phyloP scores from a whole-genome alignment of 1,140 invertebrate genomes.

The Frieseomelitta varia region DNA sequence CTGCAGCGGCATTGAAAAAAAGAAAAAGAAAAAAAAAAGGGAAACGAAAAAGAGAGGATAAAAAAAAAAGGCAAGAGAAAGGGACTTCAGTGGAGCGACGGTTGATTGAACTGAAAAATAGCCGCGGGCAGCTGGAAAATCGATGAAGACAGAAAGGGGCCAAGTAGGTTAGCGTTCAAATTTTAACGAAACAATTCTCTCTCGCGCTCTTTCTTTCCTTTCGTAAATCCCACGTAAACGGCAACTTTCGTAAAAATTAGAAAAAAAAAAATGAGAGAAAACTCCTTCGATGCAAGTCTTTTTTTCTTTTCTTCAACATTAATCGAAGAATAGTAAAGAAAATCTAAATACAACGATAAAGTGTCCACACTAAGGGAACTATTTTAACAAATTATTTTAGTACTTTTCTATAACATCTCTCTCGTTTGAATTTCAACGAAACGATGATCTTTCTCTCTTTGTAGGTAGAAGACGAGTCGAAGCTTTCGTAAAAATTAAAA shows the following conservation, averaged over 20 bases:
- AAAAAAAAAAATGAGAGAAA: background rate
- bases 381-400: background rate
- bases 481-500: background rate
- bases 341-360: too few relatives aligned
- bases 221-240: background rate
- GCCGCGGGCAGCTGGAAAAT: background rate
- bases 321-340: background rate
- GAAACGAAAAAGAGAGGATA: background rate
- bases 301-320: background rate
- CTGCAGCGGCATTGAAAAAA: background rate
- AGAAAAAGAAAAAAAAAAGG: background rate
- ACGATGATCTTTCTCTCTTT: too few relatives aligned
- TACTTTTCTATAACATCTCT: too few relatives aligned
- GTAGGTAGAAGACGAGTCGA: background rate
- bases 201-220: background rate
- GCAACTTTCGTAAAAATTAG: background rate
- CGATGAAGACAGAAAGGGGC: background rate
- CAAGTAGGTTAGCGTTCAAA: background rate
- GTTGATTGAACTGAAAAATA: conserved; percentile 14
- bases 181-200: too few relatives aligned
- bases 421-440: too few relatives aligned
- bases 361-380: too few relatives aligned
- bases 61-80: background rate
- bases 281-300: background rate
- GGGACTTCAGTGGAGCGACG: background rate